phyloP scores from a whole-genome alignment of 2,113 vertebrate species.

The Hypocryptadius cinnamomeus region DNA sequence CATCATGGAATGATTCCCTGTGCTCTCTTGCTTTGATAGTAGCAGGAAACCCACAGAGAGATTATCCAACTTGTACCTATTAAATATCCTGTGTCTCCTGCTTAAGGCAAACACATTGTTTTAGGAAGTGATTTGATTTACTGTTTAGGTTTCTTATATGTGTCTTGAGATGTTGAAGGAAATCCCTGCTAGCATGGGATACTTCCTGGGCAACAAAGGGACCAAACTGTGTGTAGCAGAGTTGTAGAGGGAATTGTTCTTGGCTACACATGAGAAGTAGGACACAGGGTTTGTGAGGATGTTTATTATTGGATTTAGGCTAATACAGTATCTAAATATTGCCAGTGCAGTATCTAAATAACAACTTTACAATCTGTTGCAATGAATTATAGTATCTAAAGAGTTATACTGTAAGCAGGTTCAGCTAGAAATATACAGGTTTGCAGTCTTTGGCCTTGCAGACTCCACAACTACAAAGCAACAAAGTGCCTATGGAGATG shows the following conservation, averaged over 20 bases:
- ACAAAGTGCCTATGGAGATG: background rate
- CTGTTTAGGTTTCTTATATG: background rate
- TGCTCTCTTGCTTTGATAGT: background rate
- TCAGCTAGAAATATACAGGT: background rate
- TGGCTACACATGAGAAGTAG: background rate
- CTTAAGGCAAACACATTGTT: background rate
- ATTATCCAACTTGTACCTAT: background rate
- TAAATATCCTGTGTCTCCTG: background rate
- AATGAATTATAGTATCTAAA: background rate
- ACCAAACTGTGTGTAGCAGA: background rate
- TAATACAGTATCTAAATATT: background rate
- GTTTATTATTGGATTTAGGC: background rate
- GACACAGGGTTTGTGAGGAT: background rate
- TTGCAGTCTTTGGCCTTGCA: background rate
- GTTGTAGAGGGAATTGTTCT: background rate
- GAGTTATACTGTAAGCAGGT: background rate
- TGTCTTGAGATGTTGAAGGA: background rate
- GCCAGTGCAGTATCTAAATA: background rate
- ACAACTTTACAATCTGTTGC: background rate
- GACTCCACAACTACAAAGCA: background rate
- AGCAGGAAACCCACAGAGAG: background rate
- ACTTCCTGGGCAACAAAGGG: background rate
- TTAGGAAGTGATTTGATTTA: background rate
- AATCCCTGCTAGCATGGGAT: background rate
- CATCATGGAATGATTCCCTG: background rate